A percentile compares a stretch with the other conserved stretches of the same genome.
phyloP scores from a whole-genome alignment of 2,888 invertebrate species.

The Alentia gelatinosa region DNA sequence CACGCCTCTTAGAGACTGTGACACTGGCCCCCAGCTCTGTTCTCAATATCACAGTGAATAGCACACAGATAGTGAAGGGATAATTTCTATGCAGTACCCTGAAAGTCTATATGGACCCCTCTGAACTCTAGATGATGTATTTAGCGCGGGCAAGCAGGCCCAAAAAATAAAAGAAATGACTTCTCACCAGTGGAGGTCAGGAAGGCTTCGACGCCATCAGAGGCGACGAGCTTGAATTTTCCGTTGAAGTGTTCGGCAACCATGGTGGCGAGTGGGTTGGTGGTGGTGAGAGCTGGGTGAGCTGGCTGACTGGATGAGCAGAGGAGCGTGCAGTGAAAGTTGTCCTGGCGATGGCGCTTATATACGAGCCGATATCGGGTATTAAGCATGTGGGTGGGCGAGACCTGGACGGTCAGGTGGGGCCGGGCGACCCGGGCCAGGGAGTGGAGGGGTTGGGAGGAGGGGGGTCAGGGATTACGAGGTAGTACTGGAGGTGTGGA shows the following conservation, averaged over 20 bases:
- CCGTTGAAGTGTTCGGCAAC: constrained; percentile 36
- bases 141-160: too few relatives aligned
- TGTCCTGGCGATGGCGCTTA: neutral
- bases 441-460: neutral
- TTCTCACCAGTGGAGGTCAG: neutral
- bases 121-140: too few relatives aligned
- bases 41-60: too few relatives aligned
- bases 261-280: neutral
- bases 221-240: neutral
- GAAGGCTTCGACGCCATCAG: constrained; percentile 23
- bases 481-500: neutral
- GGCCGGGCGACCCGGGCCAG: neutral
- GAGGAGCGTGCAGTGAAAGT: neutral
- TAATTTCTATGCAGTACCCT: too few relatives aligned
- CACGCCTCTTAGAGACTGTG: too few relatives aligned
- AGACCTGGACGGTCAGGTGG: neutral
- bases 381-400: neutral
- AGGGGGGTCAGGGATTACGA: neutral
- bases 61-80: too few relatives aligned
- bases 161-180: too few relatives aligned
- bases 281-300: neutral
- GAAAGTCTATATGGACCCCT: too few relatives aligned
- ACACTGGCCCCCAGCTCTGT: too few relatives aligned
- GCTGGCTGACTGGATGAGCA: neutral
- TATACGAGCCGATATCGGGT: neutral